Evolutionary conservation across 1,140 invertebrate genomes (phyloP).

Genomic region (silkworm (Bombyx mori)): ASM3026992v2 NC_085128.1:12113001-12113500

Average conservation of each 20-base stretch:
- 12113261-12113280: slow-evolving; percentile 11
- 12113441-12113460: slow-evolving; percentile 60
- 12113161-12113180: background rate
- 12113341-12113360: slow-evolving; percentile 42
- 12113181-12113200: background rate
- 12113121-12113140: slow-evolving; percentile 1
- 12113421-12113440: slow-evolving; percentile 68
- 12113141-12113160: background rate
- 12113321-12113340: slow-evolving; percentile 22
- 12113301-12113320: slow-evolving; percentile 20
- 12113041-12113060: slow-evolving; percentile 53
- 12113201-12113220: background rate
- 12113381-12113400: slow-evolving; percentile 60
- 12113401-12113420: slow-evolving; percentile 66
- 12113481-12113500: slow-evolving; percentile 57
- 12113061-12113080: slow-evolving; percentile 55
- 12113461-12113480: slow-evolving; percentile 67
- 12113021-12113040: slow-evolving; percentile 22
- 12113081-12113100: slow-evolving; percentile 41
- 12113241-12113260: slow-evolving; percentile 14
- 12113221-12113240: no score
- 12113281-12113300: slow-evolving; percentile 18
- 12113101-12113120: slow-evolving; percentile 36
- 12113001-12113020: slow-evolving; percentile 22
- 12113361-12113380: slow-evolving; percentile 47